Conservation (phyloP, 2,113 vertebrate species). For the Emydocephalus ijimae region DNA sequence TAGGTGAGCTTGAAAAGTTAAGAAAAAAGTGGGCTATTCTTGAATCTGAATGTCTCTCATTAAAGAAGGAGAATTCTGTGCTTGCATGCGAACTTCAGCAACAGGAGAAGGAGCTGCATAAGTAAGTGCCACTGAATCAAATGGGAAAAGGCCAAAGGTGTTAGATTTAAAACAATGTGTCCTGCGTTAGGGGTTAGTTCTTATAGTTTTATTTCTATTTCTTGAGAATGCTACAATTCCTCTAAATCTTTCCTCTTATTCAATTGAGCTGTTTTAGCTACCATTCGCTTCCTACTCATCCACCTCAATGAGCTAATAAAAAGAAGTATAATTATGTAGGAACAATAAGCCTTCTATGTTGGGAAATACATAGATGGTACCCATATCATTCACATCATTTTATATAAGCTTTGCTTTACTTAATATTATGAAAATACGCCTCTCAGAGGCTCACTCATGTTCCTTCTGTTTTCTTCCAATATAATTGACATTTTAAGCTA, state of each 20-base stretch:
- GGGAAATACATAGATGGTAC: background rate
- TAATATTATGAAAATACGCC: background rate
- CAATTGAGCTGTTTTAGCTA: background rate
- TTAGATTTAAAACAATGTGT: background rate
- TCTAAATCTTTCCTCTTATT: background rate
- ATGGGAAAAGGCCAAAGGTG: background rate
- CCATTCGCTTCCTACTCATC: background rate
- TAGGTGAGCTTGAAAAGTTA: conserved; percentile 85
- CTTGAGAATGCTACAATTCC: background rate
- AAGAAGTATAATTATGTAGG: background rate
- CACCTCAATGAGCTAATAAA: background rate
- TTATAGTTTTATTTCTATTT: background rate
- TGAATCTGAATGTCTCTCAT: conserved; percentile 82
- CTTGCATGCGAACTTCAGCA: conserved; percentile 80
- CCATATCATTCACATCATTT: background rate
- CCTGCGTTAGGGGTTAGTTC: background rate
- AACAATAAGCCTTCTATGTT: background rate
- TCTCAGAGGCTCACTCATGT: background rate
- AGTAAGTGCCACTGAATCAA: conserved; percentile 68
- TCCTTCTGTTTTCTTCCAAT: background rate
- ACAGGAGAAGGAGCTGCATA: conserved; percentile 86
- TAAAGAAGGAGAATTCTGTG: conserved; percentile 80
- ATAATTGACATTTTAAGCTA: background rate
- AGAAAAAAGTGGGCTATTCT: conserved; percentile 79
- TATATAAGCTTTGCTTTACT: background rate